Conservation (phyloP, 2,797 vertebrate species). For the Hydrophis major region DNA sequence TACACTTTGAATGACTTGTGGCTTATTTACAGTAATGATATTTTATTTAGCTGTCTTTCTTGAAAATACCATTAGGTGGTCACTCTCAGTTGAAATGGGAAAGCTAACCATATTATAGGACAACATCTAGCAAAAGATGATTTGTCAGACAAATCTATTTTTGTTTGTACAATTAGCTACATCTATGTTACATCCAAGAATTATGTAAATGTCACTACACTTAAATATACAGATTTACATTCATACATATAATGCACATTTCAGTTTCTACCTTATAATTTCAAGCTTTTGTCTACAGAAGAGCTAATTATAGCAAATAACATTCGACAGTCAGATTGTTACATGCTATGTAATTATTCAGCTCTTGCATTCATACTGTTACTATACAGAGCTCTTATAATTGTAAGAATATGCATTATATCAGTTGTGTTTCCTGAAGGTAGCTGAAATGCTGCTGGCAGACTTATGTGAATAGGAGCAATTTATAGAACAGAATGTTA, state of each 20-base stretch:
- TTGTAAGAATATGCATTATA: background rate
- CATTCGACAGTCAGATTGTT: background rate
- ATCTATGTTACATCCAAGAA: background rate
- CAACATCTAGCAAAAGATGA: fast-evolving
- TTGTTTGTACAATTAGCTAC: background rate
- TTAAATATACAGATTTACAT: background rate
- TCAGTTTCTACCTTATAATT: background rate
- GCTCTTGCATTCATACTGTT: background rate
- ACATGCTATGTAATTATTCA: background rate
- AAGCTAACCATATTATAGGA: background rate
- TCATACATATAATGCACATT: background rate
- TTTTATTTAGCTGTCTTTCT: constrained; percentile 6
- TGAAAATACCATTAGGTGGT: background rate
- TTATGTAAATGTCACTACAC: background rate
- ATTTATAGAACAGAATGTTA: background rate
- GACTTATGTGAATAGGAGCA: background rate
- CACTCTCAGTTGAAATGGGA: background rate
- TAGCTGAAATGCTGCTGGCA: background rate
- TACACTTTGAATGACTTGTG: background rate
- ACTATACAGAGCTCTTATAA: too few species aligned
- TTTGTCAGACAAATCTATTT: background rate
- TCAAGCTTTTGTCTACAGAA: background rate
- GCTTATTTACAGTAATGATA: background rate
- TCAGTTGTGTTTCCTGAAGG: background rate
- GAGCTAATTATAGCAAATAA: background rate